These are phyloP conservation scores for Ictalurus punctatus DNA, from an alignment of 2,113 vertebrate genomes.

Conservation along the genomic window DNA sequence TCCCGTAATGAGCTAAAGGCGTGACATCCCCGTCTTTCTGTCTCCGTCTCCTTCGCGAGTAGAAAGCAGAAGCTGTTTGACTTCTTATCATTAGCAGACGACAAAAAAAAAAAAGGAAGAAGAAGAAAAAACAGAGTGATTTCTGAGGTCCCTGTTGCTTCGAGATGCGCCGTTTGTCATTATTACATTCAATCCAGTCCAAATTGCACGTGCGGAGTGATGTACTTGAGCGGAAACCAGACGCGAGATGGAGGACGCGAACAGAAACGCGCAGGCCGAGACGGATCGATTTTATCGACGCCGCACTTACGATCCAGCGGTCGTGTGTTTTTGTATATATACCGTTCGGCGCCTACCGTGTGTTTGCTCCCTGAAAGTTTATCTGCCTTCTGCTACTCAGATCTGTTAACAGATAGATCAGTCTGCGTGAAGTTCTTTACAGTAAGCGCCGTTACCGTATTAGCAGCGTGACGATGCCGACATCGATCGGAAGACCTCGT, in stretches of 20 bases:
- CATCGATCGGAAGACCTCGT: constrained; percentile 3
- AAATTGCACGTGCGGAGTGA: neutral
- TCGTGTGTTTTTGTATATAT: neutral
- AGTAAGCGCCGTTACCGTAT: neutral
- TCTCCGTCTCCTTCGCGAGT: constrained; percentile 23
- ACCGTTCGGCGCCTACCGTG: neutral
- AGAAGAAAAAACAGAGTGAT: neutral
- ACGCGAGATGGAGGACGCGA: neutral
- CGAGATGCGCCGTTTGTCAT: constrained; percentile 23
- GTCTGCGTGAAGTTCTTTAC: constrained; percentile 5
- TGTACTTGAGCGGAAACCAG: constrained; percentile 35
- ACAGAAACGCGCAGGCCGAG: neutral
- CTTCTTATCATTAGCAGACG: constrained; percentile 33
- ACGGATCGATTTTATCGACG: constrained; percentile 39
- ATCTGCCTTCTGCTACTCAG: neutral
- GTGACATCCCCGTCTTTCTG: constrained; percentile 23
- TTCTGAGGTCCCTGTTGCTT: neutral
- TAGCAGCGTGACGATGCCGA: neutral
- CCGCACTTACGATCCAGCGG: constrained; percentile 13
- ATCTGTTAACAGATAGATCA: neutral
- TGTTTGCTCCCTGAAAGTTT: constrained; percentile 7
- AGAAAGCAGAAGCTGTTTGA: constrained; percentile 8
- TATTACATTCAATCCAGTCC: neutral
- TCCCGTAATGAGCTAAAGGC: constrained; percentile 47
- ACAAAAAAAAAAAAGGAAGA: neutral